phyloP scores from a whole-genome alignment of 2,797 vertebrate genomes.

The Chelonia mydas region DNA sequence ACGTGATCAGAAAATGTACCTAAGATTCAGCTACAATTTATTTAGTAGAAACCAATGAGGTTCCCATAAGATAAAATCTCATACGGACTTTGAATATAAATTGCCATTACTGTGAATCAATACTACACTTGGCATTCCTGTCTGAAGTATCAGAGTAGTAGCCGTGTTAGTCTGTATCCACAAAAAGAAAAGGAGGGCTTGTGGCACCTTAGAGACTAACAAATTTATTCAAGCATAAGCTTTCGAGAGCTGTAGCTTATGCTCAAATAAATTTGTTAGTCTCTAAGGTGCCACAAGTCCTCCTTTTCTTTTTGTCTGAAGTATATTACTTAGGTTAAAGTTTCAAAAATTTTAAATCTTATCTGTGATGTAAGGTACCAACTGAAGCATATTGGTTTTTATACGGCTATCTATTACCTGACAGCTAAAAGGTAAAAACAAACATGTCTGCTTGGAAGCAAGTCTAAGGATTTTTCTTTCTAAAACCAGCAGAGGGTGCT shows the following conservation, averaged over 20 bases:
- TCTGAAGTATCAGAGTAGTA: not conserved
- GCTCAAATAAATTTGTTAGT: too few species aligned
- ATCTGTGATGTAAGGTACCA: not conserved
- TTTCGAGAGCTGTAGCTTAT: too few species aligned
- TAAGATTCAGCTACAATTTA: not conserved
- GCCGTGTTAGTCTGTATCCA: too few species aligned
- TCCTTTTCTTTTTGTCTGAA: not conserved
- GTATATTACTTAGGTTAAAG: not conserved
- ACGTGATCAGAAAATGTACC: not conserved
- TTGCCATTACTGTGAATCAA: not conserved
- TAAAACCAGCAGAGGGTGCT: constrained; percentile 62
- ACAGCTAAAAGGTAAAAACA: not conserved
- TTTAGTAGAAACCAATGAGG: not conserved
- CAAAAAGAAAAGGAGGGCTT: too few species aligned
- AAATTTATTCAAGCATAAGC: too few species aligned
- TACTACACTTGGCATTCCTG: not conserved
- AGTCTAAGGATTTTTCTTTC: not conserved
- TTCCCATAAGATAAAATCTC: not conserved
- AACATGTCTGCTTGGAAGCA: not conserved
- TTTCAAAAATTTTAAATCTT: not conserved
- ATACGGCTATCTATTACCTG: not conserved
- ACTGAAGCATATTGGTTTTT: not conserved
- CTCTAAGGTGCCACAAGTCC: too few species aligned
- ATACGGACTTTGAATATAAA: not conserved
- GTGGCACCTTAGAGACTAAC: too few species aligned